These are phyloP conservation scores for Drosophila siamana DNA, from an alignment of 2,888 invertebrate genomes.

Conservation along the genomic window DNA sequence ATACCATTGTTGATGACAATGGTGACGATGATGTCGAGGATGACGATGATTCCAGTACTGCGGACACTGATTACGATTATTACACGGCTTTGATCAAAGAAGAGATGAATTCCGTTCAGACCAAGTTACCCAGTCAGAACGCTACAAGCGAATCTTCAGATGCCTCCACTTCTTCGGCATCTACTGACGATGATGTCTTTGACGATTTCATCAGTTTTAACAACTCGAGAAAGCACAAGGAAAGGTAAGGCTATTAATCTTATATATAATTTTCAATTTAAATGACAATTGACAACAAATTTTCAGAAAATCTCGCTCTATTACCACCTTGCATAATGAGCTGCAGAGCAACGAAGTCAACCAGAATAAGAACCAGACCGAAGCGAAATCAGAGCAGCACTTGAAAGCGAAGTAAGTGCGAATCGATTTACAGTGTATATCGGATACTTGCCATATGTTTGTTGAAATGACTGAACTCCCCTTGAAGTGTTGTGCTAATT, in stretches of 20 bases:
- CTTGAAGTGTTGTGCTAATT: too few species aligned
- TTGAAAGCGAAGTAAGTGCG: conserved; percentile 36
- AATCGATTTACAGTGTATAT: too few species aligned
- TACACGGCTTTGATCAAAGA: conserved; percentile 61
- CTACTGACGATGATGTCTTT: conserved; percentile 77
- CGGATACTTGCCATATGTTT: background rate
- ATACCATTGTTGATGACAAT: conserved; percentile 38
- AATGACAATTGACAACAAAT: background rate
- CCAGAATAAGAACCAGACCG: conserved; percentile 27
- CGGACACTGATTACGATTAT: background rate
- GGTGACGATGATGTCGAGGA: conserved; percentile 9
- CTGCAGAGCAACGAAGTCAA: conserved; percentile 82
- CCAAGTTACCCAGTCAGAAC: background rate
- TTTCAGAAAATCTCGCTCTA: conserved; percentile 83
- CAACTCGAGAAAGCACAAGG: conserved; percentile 68
- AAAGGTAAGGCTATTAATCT: conserved; percentile 60
- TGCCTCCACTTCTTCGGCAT: conserved; percentile 37
- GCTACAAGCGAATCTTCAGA: conserved; percentile 18
- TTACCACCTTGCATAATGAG: conserved; percentile 79
- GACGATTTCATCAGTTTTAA: conserved; percentile 78
- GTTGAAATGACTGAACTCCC: too few species aligned
- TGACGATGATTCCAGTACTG: conserved; percentile 13
- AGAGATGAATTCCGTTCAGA: conserved; percentile 14
- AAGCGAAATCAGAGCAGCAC: conserved; percentile 36
- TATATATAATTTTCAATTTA: background rate